phyloP scores from a whole-genome alignment of 1,140 invertebrate genomes.

The Hycleus cichorii region DNA sequence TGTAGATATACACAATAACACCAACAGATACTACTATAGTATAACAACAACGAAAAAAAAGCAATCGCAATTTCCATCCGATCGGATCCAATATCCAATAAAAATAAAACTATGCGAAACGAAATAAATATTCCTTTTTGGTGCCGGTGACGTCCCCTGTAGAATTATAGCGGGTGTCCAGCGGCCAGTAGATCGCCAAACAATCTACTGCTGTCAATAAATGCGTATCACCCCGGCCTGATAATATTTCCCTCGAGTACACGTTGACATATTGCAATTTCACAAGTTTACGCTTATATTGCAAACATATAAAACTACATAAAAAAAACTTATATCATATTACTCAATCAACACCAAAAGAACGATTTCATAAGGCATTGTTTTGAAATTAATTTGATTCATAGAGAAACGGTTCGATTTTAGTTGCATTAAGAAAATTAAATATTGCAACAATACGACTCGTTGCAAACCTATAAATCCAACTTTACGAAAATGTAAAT shows the following conservation, averaged over 20 bases:
- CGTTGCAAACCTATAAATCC: not conserved
- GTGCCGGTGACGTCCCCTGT: constrained; percentile 14
- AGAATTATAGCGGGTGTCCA: constrained; percentile 36
- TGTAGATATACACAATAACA: not conserved
- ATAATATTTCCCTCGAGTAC: constrained; percentile 37
- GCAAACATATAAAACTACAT: constrained; percentile 14
- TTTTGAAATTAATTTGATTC: too few relatives aligned
- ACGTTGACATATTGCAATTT: constrained; percentile 36
- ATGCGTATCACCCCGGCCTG: constrained; percentile 26
- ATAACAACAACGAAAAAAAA: not conserved
- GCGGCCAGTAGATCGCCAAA: constrained; percentile 35
- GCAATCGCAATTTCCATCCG: constrained; percentile 16
- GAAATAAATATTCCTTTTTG: constrained; percentile 36
- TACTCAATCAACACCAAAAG: too few relatives aligned
- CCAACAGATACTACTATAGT: too few relatives aligned
- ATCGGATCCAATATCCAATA: constrained; percentile 32
- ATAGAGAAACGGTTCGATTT: too few relatives aligned
- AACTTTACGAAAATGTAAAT: constrained; percentile 23
- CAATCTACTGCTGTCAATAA: constrained; percentile 39
- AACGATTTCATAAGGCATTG: too few relatives aligned
- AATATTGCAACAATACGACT: too few relatives aligned
- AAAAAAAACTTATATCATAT: too few relatives aligned
- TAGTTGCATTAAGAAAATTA: too few relatives aligned
- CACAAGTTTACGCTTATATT: constrained; percentile 19
- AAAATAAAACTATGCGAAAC: constrained; percentile 34